These are phyloP conservation scores for Hypena proboscidalis DNA, from an alignment of 2,888 invertebrate genomes.

Conservation along the genomic window DNA sequence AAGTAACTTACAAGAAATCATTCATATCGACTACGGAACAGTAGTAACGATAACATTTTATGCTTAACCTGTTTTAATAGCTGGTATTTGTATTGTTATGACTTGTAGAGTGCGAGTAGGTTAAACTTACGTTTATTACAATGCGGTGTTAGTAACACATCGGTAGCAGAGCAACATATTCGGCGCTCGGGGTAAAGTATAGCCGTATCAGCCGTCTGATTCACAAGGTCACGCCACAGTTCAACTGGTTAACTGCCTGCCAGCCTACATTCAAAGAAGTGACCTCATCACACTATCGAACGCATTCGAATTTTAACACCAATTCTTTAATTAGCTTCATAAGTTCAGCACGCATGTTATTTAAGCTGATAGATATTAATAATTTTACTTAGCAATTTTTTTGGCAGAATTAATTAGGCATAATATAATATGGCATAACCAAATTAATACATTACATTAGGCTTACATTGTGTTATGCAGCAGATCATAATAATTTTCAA, in stretches of 20 bases:
- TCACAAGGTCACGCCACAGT: slow-evolving; percentile 77
- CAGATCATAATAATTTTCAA: too few species aligned
- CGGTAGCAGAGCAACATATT: slow-evolving; percentile 52
- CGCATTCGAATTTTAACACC: slow-evolving; percentile 42
- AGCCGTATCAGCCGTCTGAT: slow-evolving; percentile 76
- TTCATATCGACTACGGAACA: too few species aligned
- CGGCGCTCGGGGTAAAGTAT: slow-evolving; percentile 53
- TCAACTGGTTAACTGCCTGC: slow-evolving; percentile 68
- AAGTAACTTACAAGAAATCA: too few species aligned
- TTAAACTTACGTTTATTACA: slow-evolving; percentile 17
- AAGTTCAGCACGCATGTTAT: not conserved
- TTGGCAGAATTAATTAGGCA: too few species aligned
- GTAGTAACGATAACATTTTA: not conserved
- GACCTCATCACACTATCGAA: slow-evolving; percentile 70
- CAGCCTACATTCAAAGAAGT: slow-evolving; percentile 66
- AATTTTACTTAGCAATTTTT: too few species aligned
- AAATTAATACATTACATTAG: too few species aligned
- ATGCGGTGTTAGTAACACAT: slow-evolving; percentile 27
- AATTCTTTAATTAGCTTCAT: slow-evolving; percentile 31
- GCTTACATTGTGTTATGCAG: too few species aligned
- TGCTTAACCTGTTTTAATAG: slow-evolving; percentile 7
- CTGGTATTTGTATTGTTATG: slow-evolving; percentile 6
- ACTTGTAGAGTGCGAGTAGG: slow-evolving; percentile 15
- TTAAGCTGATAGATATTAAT: not conserved
- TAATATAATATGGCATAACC: too few species aligned